These are phyloP conservation scores for Rhabditophanes sp. DNA, from an alignment of 2,888 invertebrate species.

Conservation along the genomic window DNA sequence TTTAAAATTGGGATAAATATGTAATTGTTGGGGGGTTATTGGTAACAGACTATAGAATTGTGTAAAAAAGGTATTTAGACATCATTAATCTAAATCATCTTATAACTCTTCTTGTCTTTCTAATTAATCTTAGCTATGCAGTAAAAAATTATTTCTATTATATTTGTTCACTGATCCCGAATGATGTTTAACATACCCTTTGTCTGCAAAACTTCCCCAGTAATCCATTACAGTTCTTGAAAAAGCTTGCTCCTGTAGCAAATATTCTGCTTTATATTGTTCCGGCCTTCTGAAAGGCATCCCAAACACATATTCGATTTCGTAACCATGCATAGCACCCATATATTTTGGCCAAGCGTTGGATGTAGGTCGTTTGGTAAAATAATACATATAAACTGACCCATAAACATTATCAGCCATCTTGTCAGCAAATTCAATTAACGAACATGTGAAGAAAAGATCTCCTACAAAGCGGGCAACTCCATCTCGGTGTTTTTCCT, in stretches of 20 bases:
- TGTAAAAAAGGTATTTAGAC: too few relatives aligned
- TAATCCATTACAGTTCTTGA: conserved; percentile 78
- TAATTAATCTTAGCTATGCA: too few relatives aligned
- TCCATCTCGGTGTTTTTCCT: conserved; percentile 21
- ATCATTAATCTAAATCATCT: too few relatives aligned
- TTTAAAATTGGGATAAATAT: too few relatives aligned
- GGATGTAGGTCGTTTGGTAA: conserved; percentile 48
- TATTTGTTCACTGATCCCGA: too few relatives aligned
- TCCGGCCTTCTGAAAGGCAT: conserved; percentile 74
- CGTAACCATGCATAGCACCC: conserved; percentile 96
- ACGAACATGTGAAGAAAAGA: conserved; percentile 80
- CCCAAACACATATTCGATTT: conserved; percentile 91
- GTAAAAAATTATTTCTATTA: too few relatives aligned
- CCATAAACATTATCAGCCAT: conserved; percentile 33
- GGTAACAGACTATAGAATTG: too few relatives aligned
- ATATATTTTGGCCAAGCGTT: conserved; percentile 97
- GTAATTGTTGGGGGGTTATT: too few relatives aligned
- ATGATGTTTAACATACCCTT: too few relatives aligned
- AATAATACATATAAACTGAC: conserved; percentile 41
- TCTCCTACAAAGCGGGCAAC: conserved; percentile 61
- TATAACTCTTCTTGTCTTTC: conserved; percentile 42
- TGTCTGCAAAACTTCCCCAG: conserved; percentile 77
- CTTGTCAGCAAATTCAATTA: conserved; percentile 46
- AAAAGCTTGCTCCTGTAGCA: conserved; percentile 47
- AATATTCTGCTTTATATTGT: conserved; percentile 52